Conservation (phyloP, 2,888 invertebrate species). For the Heliconius ismenius region DNA sequence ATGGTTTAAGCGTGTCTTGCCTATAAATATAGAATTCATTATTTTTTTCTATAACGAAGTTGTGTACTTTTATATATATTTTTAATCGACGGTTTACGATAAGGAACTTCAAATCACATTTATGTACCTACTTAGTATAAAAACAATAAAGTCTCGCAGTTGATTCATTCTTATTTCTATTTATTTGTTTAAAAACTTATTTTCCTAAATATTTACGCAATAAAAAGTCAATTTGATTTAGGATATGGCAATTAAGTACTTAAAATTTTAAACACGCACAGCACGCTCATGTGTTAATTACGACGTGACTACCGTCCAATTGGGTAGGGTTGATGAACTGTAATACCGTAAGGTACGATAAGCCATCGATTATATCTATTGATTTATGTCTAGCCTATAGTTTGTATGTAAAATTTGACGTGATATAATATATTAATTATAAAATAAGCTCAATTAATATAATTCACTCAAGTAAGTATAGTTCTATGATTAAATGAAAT, state of each 20-base stretch:
- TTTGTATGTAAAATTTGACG: neutral
- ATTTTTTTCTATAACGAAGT: slow-evolving; percentile 1
- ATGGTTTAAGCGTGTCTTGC: slow-evolving; percentile 19
- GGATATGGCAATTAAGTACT: neutral
- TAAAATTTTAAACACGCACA: slow-evolving; percentile 36
- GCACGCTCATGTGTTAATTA: slow-evolving; percentile 63
- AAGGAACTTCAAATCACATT: no score
- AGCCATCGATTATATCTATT: slow-evolving; percentile 28
- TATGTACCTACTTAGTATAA: neutral
- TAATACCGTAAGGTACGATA: slow-evolving; percentile 56
- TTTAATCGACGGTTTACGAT: no score
- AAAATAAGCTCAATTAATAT: neutral
- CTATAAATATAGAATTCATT: slow-evolving; percentile 15
- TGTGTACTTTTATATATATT: neutral
- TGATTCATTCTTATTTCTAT: neutral
- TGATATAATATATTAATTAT: slow-evolving; percentile 6
- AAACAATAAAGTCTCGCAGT: neutral
- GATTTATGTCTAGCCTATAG: slow-evolving; percentile 29
- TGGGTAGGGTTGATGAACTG: slow-evolving; percentile 65
- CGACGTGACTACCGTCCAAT: slow-evolving; percentile 63
- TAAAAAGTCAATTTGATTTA: neutral
- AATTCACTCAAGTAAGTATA: neutral
- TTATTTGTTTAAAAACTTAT: neutral
- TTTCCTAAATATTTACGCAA: neutral
- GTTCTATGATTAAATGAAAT: neutral